Conservation (phyloP, 2,888 invertebrate species). For the Plebejus anna region DNA sequence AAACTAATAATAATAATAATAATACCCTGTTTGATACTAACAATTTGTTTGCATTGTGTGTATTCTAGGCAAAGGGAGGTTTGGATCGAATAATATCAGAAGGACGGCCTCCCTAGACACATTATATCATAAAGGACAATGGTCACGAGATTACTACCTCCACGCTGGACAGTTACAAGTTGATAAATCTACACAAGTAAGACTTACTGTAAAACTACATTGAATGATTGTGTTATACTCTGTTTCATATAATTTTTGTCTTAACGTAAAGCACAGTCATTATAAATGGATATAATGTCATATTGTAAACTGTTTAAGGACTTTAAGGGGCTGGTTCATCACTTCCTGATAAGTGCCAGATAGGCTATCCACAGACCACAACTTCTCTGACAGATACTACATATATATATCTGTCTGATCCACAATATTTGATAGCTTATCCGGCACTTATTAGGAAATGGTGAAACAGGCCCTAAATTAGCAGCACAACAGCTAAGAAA, state of each 20-base stretch:
- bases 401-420: no score
- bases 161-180: conserved; percentile 84
- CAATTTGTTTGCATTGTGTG: conserved; percentile 8
- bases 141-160: conserved; percentile 86
- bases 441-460: no score
- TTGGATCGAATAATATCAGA: conserved; percentile 82
- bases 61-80: conserved; percentile 71
- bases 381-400: no score
- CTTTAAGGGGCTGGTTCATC: not conserved
- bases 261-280: not conserved
- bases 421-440: no score
- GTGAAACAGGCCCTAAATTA: no score
- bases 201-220: not conserved
- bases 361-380: no score
- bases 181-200: conserved; percentile 89
- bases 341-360: no score
- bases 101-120: conserved; percentile 90
- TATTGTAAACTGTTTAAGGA: not conserved
- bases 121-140: conserved; percentile 88
- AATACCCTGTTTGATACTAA: not conserved
- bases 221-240: not conserved
- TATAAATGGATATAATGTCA: not conserved
- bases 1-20: not conserved
- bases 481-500: not conserved
- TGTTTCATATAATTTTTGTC: not conserved